Conservation (phyloP, 2,113 vertebrate species). For the Thinocorus orbignyianus region DNA sequence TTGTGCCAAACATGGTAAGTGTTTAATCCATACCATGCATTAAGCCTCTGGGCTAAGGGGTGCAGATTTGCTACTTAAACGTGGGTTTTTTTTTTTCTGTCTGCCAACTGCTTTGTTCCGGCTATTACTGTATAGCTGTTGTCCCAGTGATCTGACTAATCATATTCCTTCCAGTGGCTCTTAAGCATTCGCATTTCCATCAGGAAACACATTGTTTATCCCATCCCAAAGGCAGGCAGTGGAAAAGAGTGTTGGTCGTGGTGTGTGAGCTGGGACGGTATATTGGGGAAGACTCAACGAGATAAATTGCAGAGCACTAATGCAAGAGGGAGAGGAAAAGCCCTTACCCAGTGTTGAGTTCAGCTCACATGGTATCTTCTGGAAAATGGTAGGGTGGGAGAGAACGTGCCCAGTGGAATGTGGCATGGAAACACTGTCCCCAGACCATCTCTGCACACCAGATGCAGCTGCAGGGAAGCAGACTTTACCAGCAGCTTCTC, state of each 20-base stretch:
- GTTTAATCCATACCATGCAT: not conserved
- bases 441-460: not conserved
- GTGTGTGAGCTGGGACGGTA: not conserved
- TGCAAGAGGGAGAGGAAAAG: not conserved
- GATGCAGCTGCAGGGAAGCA: rapidly evolving
- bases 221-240: not conserved
- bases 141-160: not conserved
- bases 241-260: not conserved
- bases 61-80: not conserved
- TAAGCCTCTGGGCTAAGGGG: not conserved
- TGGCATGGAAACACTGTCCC: rapidly evolving
- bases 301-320: not conserved
- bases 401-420: rapidly evolving
- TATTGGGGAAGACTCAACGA: not conserved
- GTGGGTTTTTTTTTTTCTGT: not conserved
- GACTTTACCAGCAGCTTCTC: not conserved
- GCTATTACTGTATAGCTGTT: not conserved
- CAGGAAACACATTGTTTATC: not conserved
- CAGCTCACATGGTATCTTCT: not conserved
- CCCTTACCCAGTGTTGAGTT: not conserved
- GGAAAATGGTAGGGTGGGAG: not conserved
- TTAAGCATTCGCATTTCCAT: not conserved
- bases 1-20: not conserved
- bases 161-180: not conserved
- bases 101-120: not conserved